Base-by-base conservation (phyloP, 2,113 vertebrate species). In the Dipodomys ordii region DNA sequence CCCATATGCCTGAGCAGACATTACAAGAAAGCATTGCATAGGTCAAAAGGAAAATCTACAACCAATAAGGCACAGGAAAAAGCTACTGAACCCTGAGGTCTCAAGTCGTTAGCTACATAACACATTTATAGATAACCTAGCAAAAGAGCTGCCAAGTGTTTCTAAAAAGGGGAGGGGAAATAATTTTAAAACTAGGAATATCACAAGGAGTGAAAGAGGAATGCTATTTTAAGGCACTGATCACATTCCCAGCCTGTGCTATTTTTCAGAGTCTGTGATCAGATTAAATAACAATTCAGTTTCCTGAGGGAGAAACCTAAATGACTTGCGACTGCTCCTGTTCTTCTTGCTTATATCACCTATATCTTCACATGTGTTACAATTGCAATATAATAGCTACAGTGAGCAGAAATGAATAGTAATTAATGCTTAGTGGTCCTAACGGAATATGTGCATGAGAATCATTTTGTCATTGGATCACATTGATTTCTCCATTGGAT, bases 11-110 rank as follows among this genome's bases (percentile, higher is more conserved):
- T 0, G 0, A 83, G 83, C 88, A 73, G 12, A 35, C n/a, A 94
- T 95, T 93, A 83, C 10, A 65, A 39, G 49, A 71, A 94, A 93
- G 88, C 53, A 95, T 93, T 90, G 69, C 53, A 25, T 5, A 83
- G 83, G 85, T 94, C 92, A 95, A 95, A 94, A 92, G 53, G 74
- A 86, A 94, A 94, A 77, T 11, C 35, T 46, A n/a, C 69, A 91
- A 65, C 69, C 71, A 89, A 68, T 39, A 72, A 92, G 32, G 13
- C 87, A 80, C 22, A 94, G 46, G 13, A 32, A 65, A 90, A 87
- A 83, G 44, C 32, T 39, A 67, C 60, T 60, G 71, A 73, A 64
- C 74, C 62, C 28, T 65, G 6, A 19, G 10, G 8, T 80, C 72
- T 68, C 69, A 39, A 86, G 76, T 68, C 74, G 32, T 46, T 22